phyloP scores from a whole-genome alignment of 2,797 vertebrate species.

The Alfaro cultratus region DNA sequence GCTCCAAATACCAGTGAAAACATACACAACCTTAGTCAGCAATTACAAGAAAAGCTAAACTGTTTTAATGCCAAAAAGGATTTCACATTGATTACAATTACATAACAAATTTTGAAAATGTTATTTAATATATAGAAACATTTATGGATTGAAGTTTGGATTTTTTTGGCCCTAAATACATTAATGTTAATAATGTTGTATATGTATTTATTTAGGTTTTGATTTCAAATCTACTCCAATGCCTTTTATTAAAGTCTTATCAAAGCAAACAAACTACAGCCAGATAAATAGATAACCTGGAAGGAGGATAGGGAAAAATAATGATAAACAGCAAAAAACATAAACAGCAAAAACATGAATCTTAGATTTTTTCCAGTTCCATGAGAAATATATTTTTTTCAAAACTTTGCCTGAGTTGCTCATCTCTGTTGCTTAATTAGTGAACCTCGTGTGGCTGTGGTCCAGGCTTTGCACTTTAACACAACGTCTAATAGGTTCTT shows the following conservation, averaged over 20 bases:
- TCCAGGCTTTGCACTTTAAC: not conserved
- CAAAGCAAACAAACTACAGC: not conserved
- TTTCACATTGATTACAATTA: not conserved
- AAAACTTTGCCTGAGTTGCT: slow-evolving; percentile 10
- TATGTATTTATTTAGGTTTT: not conserved
- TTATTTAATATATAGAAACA: not conserved
- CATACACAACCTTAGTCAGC: not conserved
- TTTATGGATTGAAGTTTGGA: not conserved
- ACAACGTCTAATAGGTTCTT: not conserved
- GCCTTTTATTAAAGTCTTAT: not conserved
- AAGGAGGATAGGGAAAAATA: not conserved
- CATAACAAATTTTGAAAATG: not conserved
- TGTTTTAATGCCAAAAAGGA: not conserved
- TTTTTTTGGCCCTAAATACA: not conserved
- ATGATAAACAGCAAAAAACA: slow-evolving; percentile 5
- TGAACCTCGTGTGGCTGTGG: not conserved
- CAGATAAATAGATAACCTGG: not conserved
- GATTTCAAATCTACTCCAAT: not conserved
- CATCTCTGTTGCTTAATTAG: slow-evolving; percentile 11
- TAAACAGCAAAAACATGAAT: slow-evolving; percentile 2
- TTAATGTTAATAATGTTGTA: not conserved
- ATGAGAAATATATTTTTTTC: not conserved
- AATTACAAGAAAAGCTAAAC: not conserved
- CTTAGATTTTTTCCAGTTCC: slow-evolving; percentile 1
- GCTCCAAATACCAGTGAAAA: not conserved